phyloP scores from a whole-genome alignment of 92 coral and sea anemone genomes.

The Heteractis magnifica region DNA sequence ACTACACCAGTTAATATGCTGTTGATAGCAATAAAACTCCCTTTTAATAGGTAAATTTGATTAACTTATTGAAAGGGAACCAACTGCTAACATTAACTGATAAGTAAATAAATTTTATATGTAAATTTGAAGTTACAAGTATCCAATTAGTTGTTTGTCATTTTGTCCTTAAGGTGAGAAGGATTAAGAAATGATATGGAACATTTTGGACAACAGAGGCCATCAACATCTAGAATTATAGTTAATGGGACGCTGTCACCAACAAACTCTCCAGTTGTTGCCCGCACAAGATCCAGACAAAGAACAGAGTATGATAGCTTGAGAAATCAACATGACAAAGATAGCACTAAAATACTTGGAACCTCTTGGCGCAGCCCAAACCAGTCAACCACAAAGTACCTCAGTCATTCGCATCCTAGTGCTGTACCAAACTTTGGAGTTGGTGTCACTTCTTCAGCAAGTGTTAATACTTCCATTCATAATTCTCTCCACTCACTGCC shows the following conservation, averaged over 20 bases:
- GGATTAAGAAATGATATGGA: conserved; percentile 5
- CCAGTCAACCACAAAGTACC: neutral
- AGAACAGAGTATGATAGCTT: neutral
- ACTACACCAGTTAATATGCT: too few species aligned
- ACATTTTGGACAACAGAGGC: conserved; percentile 17
- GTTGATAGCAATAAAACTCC: too few species aligned
- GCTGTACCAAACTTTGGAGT: neutral
- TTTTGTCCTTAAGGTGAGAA: too few species aligned
- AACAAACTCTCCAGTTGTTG: neutral
- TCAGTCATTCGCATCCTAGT: neutral
- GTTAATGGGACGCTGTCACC: conserved; percentile 19
- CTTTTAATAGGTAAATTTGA: too few species aligned
- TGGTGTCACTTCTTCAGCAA: neutral
- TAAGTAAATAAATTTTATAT: too few species aligned
- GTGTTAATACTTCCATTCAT: neutral
- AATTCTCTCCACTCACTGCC: neutral
- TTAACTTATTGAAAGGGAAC: too few species aligned
- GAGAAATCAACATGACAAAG: neutral
- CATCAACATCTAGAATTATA: conserved; percentile 26
- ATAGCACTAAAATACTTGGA: neutral
- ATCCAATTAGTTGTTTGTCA: too few species aligned
- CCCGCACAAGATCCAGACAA: neutral
- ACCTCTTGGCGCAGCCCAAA: neutral
- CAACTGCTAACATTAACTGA: too few species aligned
- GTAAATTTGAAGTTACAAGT: too few species aligned